Conservation (phyloP, 2,113 vertebrate genomes). For the Apteryx owenii region DNA sequence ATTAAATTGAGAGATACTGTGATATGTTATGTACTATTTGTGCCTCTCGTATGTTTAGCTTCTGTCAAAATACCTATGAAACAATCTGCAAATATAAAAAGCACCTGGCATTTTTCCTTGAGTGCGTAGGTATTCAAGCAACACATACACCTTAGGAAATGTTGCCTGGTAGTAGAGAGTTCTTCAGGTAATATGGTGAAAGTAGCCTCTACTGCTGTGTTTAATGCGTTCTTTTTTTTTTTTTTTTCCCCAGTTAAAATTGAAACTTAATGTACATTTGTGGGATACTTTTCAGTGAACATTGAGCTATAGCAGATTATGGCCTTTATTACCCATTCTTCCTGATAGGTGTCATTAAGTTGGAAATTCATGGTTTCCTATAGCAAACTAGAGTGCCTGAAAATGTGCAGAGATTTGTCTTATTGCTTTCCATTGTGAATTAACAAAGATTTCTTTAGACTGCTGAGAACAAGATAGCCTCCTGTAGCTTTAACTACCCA, state of each 20-base stretch:
- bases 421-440: background rate
- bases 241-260: background rate
- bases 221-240: background rate
- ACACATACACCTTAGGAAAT: background rate
- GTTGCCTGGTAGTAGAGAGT: background rate
- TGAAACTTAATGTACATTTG: fast-evolving
- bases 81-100: background rate
- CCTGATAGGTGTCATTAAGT: background rate
- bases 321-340: background rate
- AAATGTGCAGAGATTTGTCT: background rate
- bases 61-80: background rate
- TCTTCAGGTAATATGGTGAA: background rate
- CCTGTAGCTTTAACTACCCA: background rate
- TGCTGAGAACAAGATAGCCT: background rate
- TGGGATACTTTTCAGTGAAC: background rate
- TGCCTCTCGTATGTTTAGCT: background rate
- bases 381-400: background rate
- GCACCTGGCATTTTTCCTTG: background rate
- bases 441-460: background rate
- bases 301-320: background rate
- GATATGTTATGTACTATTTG: background rate
- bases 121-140: fast-evolving
- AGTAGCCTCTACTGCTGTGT: background rate
- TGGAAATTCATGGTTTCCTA: background rate
- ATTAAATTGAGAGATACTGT: background rate